phyloP scores from a whole-genome alignment of 2,888 invertebrate species.

The Sepiola atlantica region DNA sequence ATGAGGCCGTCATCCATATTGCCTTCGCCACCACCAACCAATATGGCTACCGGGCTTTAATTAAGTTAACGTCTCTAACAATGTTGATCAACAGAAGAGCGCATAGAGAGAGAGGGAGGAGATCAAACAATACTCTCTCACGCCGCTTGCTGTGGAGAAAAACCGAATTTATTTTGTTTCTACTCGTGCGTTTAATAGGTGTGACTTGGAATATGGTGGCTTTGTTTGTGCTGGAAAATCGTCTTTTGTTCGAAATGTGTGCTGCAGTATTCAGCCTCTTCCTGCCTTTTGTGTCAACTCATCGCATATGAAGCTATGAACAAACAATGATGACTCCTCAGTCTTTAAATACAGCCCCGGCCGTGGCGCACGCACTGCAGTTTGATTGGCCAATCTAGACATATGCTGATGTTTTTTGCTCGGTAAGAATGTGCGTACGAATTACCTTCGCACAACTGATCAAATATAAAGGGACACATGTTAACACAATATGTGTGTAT shows the following conservation, averaged over 20 bases:
- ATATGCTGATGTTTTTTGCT: neutral
- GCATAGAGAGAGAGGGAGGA: neutral
- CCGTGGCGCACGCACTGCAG: neutral
- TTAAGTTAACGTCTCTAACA: slow-evolving; percentile 32
- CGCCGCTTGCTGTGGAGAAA: slow-evolving; percentile 32
- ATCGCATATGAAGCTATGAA: slow-evolving; percentile 9
- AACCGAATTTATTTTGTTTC: slow-evolving; percentile 32
- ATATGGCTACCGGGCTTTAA: slow-evolving; percentile 19
- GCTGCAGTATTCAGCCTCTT: slow-evolving; percentile 32
- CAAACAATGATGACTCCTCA: slow-evolving; percentile 1
- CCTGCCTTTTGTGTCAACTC: slow-evolving; percentile 22
- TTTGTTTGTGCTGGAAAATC: slow-evolving; percentile 19
- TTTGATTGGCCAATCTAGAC: neutral
- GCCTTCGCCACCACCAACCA: neutral
- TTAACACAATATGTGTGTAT: neutral
- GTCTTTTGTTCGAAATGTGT: slow-evolving; percentile 32
- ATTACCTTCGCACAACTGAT: neutral
- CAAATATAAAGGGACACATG: neutral
- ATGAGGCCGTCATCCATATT: neutral
- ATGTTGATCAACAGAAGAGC: slow-evolving; percentile 8
- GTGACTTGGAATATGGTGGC: slow-evolving; percentile 32
- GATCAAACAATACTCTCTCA: slow-evolving; percentile 32
- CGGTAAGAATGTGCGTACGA: neutral
- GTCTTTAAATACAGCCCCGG: slow-evolving; percentile 20
- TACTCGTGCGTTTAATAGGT: slow-evolving; percentile 32